phyloP scores from a whole-genome alignment of 2,888 invertebrate genomes.

The Nymphalis urticae region DNA sequence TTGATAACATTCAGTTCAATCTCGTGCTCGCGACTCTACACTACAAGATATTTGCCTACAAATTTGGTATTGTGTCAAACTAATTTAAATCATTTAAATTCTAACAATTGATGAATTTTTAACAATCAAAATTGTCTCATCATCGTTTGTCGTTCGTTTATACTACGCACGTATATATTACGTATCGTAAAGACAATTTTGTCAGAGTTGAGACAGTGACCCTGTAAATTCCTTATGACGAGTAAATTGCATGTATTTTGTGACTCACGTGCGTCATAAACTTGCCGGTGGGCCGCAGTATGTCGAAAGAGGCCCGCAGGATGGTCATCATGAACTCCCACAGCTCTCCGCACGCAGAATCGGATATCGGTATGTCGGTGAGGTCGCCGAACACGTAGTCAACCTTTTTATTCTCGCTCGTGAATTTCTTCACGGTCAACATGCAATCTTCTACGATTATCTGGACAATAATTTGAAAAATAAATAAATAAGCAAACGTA shows the following conservation, averaged over 20 bases:
- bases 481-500: too few species aligned
- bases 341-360: conserved; percentile 89
- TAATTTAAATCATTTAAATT: too few species aligned
- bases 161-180: too few species aligned
- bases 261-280: conserved; percentile 93
- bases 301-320: conserved; percentile 89
- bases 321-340: conserved; percentile 95
- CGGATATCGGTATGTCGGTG: conserved; percentile 95
- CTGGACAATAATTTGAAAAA: conserved; percentile 60
- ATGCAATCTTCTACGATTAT: conserved; percentile 95
- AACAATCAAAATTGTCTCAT: too few species aligned
- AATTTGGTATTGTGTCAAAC: too few species aligned
- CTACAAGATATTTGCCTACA: too few species aligned
- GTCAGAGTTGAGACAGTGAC: too few species aligned
- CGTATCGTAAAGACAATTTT: too few species aligned
- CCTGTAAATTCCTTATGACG: background rate
- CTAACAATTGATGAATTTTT: too few species aligned
- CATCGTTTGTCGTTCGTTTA: too few species aligned
- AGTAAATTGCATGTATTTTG: background rate
- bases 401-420: conserved; percentile 89
- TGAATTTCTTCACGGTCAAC: conserved; percentile 89
- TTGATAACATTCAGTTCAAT: too few species aligned
- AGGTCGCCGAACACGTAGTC: conserved; percentile 97
- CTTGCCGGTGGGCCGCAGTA: conserved; percentile 91
- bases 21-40: too few species aligned